A percentile compares a stretch with the other conserved stretches of the same genome.
Conservation (phyloP, 2,797 vertebrate species). For the Heliangelus exortis region DNA sequence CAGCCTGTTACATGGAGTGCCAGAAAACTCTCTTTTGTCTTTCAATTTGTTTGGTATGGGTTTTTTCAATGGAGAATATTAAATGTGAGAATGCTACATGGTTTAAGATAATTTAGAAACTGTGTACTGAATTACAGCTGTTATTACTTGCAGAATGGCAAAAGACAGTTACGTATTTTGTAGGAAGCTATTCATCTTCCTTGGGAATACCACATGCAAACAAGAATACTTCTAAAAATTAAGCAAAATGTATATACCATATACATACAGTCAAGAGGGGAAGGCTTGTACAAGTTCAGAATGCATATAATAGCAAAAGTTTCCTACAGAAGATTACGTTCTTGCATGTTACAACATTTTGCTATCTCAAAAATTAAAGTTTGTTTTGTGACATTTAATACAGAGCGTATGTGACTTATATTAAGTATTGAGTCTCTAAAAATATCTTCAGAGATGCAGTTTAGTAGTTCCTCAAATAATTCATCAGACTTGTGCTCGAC, state of each 20-base stretch:
- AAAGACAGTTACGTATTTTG: slow-evolving; percentile 38
- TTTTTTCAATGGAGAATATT: not conserved
- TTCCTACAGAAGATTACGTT: slow-evolving; percentile 20
- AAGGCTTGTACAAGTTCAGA: not conserved
- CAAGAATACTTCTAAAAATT: slow-evolving; percentile 18
- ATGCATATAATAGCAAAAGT: not conserved
- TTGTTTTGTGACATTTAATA: slow-evolving; percentile 39
- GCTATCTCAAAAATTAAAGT: slow-evolving; percentile 33
- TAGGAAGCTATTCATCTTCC: slow-evolving; percentile 32
- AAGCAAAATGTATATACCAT: not conserved
- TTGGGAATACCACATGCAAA: slow-evolving; percentile 26
- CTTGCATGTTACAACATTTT: not conserved
- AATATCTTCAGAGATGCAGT: not conserved
- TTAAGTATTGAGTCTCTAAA: not conserved
- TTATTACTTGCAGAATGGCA: slow-evolving; percentile 4
- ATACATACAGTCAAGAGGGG: not conserved
- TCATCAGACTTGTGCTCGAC: not conserved
- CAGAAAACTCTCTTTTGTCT: not conserved
- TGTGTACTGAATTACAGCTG: not conserved
- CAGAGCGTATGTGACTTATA: not conserved
- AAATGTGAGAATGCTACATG: not conserved
- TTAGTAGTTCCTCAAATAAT: slow-evolving; percentile 14
- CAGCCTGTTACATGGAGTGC: not conserved
- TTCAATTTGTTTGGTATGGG: not conserved
- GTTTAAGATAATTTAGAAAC: not conserved